Conservation (phyloP, 1,140 invertebrate genomes). For the Aricia agestis region DNA sequence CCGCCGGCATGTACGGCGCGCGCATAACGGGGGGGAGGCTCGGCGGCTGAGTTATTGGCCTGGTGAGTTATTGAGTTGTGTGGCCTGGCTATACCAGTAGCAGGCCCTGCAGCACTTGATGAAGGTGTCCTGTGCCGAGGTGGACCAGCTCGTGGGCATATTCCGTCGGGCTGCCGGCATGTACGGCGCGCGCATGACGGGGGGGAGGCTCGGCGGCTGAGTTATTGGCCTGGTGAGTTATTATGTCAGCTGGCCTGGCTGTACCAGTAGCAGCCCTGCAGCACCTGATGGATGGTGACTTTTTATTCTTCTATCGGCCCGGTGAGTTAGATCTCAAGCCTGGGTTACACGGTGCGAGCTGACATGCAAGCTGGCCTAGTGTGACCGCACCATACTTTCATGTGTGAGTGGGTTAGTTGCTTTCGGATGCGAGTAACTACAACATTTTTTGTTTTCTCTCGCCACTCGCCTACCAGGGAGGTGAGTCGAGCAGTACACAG, state of each 20-base stretch:
- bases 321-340: too few relatives aligned
- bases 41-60: too few relatives aligned
- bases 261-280: constrained; percentile 94
- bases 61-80: constrained; percentile 46
- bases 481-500: too few relatives aligned
- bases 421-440: too few relatives aligned
- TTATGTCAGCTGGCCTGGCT: constrained; percentile 84
- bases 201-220: constrained; percentile 78
- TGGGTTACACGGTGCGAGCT: too few relatives aligned
- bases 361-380: too few relatives aligned
- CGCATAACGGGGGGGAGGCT: constrained; percentile 96
- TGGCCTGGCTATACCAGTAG: constrained; percentile 92
- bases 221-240: too few relatives aligned
- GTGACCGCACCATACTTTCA: too few relatives aligned
- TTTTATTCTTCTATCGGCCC: too few relatives aligned
- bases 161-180: constrained; percentile 86
- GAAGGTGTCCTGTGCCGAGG: constrained; percentile 88
- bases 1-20: constrained; percentile 90
- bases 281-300: constrained; percentile 92
- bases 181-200: constrained; percentile 93
- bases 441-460: too few relatives aligned
- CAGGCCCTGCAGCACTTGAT: constrained; percentile 93
- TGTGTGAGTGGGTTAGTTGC: too few relatives aligned
- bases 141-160: constrained; percentile 88
- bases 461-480: too few relatives aligned